Base-by-base conservation (phyloP, 2,888 invertebrate genomes). In the Cryptocephalus moraei region DNA sequence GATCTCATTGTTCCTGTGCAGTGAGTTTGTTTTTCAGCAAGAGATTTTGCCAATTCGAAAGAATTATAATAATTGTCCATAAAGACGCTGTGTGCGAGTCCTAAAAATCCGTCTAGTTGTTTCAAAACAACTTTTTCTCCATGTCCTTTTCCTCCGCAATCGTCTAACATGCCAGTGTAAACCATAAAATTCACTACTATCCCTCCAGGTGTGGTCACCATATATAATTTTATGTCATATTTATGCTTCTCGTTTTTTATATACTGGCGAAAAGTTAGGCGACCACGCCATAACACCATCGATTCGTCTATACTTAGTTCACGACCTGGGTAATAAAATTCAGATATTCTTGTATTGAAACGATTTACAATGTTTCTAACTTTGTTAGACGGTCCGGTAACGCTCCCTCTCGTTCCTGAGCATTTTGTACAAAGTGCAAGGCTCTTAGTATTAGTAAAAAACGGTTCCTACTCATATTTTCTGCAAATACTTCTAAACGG, bases 371-470 rank as follows among this genome's bases (percentile, higher is more conserved):
- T 42, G 31, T 41, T 46, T 33, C 46, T 42, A 13, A 46, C 41
- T 46, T 46, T 41, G 12, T 46, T 31, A 46, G 46, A 10, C 46
- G 45, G 33, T 45, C 45, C 41, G 8, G 40, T 33, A 36, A 14
- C 33, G 32, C 33, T 48, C 34, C 32, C 31, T 45, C 32, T 39
- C 4, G 22, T 38, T 44, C 44, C 44, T 38, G 44, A 12, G 42
- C 39, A 12, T 44, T 44, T 48, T 48, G 13, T 33, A 38, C 31
- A 44, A 45, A 48, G 32, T 44, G 41, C 12, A 47, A 44, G 33
- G 32, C 46, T 48, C 45, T 44, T 39, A 48, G 8, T 39, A 48
- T 48, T 22, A 45, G 33, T 14, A 48, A 40, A 44, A 45, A 45
- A 10, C 45, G 45, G 32, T n/a, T n/a, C n/a, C n/a, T n/a, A n/a